Evolutionary conservation across 2,888 invertebrate species (phyloP).

Genomic region (Xanthorhoe designata): DNA sequence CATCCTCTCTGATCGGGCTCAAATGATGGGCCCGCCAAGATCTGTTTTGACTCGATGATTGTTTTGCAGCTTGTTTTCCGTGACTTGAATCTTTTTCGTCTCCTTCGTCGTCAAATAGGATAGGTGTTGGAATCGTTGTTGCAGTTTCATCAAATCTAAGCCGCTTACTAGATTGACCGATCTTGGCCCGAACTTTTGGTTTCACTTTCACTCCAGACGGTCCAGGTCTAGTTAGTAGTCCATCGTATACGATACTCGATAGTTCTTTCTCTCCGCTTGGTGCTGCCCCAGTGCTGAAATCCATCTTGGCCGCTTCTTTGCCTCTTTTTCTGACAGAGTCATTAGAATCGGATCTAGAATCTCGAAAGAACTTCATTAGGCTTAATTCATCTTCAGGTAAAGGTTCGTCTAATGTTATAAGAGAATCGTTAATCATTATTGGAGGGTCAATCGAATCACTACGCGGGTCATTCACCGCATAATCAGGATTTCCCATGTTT

Average conservation of each 20-base stretch:
- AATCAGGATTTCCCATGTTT: background rate
- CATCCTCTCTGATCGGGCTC: conserved; percentile 44
- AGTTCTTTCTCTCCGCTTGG: conserved; percentile 45
- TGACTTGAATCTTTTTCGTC: conserved; percentile 1
- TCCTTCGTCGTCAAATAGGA: conserved; percentile 35
- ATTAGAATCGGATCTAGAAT: conserved; percentile 46
- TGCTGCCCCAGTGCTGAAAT: conserved; percentile 12
- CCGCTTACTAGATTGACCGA: conserved; percentile 47
- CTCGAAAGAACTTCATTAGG: conserved; percentile 60
- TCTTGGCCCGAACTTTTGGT: conserved; percentile 5
- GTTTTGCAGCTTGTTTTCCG: conserved; percentile 36
- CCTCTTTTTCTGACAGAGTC: conserved; percentile 32
- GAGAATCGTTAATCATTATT: conserved; percentile 26
- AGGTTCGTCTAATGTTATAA: conserved; percentile 35
- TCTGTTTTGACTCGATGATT: conserved; percentile 34
- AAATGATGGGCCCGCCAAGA: conserved; percentile 31
- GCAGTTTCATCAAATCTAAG: conserved; percentile 67
- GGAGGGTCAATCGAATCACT: conserved; percentile 8
- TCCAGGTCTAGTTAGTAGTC: conserved; percentile 21
- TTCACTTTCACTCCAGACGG: conserved; percentile 17
- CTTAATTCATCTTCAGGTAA: conserved; percentile 56
- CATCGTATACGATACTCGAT: conserved; percentile 38
- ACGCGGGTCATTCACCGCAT: background rate
- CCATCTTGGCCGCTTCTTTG: conserved; percentile 7
- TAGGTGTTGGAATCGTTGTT: conserved; percentile 51